A percentile compares a stretch with the other conserved stretches of the same genome.
These are phyloP conservation scores for Manis javanica DNA, from an alignment of 2,797 vertebrate genomes.

Conservation along the genomic window DNA sequence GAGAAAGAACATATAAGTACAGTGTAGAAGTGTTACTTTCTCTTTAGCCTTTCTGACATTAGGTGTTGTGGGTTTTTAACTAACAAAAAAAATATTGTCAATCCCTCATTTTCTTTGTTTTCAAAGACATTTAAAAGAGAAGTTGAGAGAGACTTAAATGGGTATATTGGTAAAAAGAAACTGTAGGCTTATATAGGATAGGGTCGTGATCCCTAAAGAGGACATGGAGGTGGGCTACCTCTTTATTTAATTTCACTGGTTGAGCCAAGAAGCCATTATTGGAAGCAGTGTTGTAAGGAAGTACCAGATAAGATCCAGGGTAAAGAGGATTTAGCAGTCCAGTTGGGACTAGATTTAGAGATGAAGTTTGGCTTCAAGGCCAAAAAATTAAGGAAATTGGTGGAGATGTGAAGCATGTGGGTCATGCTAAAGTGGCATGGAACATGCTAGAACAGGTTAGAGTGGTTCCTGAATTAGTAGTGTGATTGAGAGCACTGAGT, in stretches of 20 bases:
- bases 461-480: background rate
- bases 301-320: background rate
- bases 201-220: background rate
- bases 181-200: background rate
- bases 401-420: background rate
- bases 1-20: background rate
- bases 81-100: background rate
- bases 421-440: background rate
- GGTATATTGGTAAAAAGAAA: background rate
- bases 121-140: constrained; percentile 30
- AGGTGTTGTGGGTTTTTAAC: background rate
- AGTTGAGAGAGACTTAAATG: background rate
- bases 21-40: background rate
- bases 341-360: background rate
- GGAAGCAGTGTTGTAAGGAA: background rate
- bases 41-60: background rate
- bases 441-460: background rate
- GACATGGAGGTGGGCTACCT: background rate
- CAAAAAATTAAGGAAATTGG: background rate
- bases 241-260: background rate
- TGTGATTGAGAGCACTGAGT: background rate
- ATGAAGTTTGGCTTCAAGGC: background rate
- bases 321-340: background rate
- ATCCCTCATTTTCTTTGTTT: background rate
- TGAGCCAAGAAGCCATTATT: background rate